Evolutionary conservation across 35 echinoderm and acorn worm genomes (phyloP).

Genomic region (Ophiothrix spiculata): DNA sequence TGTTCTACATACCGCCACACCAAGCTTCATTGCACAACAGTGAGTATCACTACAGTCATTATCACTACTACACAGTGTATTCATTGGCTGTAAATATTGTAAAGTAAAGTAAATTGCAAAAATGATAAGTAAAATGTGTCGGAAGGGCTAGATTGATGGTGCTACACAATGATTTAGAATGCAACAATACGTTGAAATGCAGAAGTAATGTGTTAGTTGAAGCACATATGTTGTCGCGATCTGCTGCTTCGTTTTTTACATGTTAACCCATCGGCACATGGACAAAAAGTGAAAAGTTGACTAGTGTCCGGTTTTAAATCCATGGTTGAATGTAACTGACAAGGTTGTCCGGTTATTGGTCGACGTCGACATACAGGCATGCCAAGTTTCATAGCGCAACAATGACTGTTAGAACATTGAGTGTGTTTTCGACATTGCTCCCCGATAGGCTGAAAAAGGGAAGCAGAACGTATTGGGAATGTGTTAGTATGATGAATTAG

Average conservation of each 20-base stretch:
- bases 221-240: not conserved
- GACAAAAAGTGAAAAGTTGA: not conserved
- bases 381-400: slow-evolving; percentile 4
- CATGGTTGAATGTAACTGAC: not conserved
- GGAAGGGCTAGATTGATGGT: not conserved
- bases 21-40: slow-evolving; percentile 4
- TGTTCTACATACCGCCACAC: not conserved
- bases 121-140: not conserved
- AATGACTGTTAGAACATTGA: not conserved
- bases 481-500: no score
- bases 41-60: not conserved
- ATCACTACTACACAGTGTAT: not conserved
- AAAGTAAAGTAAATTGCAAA: not conserved
- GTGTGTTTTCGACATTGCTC: not conserved
- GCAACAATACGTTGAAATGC: no score
- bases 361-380: not conserved
- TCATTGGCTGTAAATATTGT: not conserved
- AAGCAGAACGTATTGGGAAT: no score
- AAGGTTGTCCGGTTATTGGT: not conserved
- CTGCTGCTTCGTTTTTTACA: not conserved
- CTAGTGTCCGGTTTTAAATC: not conserved
- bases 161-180: no score
- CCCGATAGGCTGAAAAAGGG: not conserved
- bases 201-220: not conserved
- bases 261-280: not conserved